A percentile compares a stretch with the other conserved stretches of the same genome.
phyloP scores from a whole-genome alignment of 1,140 invertebrate species.

The Apis florea region DNA sequence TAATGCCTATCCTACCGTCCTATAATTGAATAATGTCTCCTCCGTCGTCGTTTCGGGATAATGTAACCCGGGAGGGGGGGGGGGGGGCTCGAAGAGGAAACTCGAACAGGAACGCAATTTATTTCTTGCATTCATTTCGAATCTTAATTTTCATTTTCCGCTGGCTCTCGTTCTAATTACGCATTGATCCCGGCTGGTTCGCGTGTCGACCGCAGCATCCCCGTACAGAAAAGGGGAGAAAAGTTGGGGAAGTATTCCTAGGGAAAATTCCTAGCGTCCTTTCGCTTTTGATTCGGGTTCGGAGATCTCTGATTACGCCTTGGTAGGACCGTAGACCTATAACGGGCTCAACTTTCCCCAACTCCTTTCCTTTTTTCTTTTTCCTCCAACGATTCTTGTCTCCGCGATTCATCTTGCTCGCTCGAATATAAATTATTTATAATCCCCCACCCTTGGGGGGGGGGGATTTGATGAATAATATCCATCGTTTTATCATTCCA shows the following conservation, averaged over 20 bases:
- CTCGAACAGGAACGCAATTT: conserved; percentile 50
- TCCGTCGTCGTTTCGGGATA: conserved; percentile 31
- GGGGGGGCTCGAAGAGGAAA: not conserved
- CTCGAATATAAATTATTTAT: conserved; percentile 56
- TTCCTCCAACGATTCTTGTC: not conserved
- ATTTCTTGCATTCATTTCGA: conserved; percentile 66
- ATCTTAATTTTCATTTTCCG: conserved; percentile 63
- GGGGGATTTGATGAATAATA: not conserved
- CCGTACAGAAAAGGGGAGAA: not conserved
- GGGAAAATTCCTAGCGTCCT: conserved; percentile 44
- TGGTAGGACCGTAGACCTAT: conserved; percentile 12
- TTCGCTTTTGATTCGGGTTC: conserved; percentile 53
- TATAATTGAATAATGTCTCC: conserved; percentile 63
- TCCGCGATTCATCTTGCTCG: conserved; percentile 32
- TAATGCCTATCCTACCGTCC: conserved; percentile 47
- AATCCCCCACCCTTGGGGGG: not conserved
- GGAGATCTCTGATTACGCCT: conserved; percentile 46
- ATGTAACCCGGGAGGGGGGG: conserved; percentile 25
- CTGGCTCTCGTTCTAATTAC: conserved; percentile 58
- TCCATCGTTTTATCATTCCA: not conserved
- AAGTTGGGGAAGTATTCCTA: conserved; percentile 44
- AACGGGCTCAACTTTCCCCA: conserved; percentile 45
- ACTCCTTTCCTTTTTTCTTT: not conserved
- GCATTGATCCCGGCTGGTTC: conserved; percentile 51
- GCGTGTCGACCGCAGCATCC: not conserved